A percentile compares a stretch with the other conserved stretches of the same genome.
Conservation (phyloP, 1,140 invertebrate species). For the Dendrolimus kikuchii region DNA sequence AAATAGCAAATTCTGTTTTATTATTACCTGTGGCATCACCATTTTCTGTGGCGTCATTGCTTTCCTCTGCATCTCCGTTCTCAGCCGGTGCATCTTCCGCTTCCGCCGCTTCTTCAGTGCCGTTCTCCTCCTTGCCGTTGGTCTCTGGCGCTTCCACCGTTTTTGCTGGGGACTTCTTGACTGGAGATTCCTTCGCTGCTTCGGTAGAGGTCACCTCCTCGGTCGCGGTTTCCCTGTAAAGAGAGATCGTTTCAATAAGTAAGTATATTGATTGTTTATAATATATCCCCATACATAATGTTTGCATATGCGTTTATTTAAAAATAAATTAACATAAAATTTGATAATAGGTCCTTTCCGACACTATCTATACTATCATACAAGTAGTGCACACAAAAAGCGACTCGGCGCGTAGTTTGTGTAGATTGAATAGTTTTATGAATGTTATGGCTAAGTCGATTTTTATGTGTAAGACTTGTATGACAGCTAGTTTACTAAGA, state of each 20-base stretch:
- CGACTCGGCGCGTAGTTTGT: too few species aligned
- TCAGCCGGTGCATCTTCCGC: slow-evolving; percentile 58
- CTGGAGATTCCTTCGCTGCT: slow-evolving; percentile 53
- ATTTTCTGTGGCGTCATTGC: slow-evolving; percentile 75
- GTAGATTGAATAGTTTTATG: too few species aligned
- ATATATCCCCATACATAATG: too few species aligned
- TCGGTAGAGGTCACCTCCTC: slow-evolving; percentile 57
- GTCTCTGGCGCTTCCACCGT: slow-evolving; percentile 69
- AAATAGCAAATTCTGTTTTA: neutral
- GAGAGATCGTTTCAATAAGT: slow-evolving; percentile 3
- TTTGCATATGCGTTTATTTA: too few species aligned
- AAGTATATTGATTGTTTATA: neutral
- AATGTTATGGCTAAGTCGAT: too few species aligned
- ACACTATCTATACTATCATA: too few species aligned
- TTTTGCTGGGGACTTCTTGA: slow-evolving; percentile 66
- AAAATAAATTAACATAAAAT: too few species aligned
- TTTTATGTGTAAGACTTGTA: too few species aligned
- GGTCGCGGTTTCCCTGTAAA: slow-evolving; percentile 51
- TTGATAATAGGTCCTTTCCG: too few species aligned
- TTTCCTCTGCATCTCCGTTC: slow-evolving; percentile 71
- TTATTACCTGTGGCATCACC: slow-evolving; percentile 72
- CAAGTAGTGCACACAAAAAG: too few species aligned
- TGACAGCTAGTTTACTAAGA: too few species aligned
- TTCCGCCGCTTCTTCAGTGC: slow-evolving; percentile 50
- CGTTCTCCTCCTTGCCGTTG: slow-evolving; percentile 73